Evolutionary conservation across 2,888 invertebrate species (phyloP).

Genomic region (Odontocolon sp.): DNA sequence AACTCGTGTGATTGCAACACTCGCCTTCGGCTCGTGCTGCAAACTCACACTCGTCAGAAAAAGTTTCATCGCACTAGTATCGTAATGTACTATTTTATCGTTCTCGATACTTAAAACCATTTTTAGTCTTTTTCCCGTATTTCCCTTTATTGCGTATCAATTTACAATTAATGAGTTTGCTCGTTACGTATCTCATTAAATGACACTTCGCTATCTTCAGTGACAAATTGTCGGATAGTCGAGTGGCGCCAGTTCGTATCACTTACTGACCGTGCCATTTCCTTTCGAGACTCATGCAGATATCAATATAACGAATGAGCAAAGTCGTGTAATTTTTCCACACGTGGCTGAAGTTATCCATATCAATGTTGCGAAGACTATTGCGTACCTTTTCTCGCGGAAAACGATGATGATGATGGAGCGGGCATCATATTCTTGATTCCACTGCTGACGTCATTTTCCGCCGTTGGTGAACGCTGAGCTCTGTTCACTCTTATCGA

Average conservation of each 20-base stretch:
- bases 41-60: no score
- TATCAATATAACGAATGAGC: not conserved
- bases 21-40: no score
- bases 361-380: not conserved
- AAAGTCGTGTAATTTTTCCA: not conserved
- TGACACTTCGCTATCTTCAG: conserved; percentile 14
- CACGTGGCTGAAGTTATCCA: conserved; percentile 19
- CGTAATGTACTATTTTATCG: no score
- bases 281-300: conserved; percentile 16
- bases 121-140: conserved; percentile 12
- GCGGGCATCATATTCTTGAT: conserved; percentile 64
- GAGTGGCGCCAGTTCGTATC: conserved; percentile 43
- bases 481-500: conserved; percentile 31
- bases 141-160: not conserved
- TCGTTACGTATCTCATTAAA: not conserved
- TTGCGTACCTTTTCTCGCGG: conserved; percentile 67
- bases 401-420: conserved; percentile 67
- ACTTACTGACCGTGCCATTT: not conserved
- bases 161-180: conserved; percentile 6
- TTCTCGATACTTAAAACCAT: no score
- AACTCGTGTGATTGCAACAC: no score
- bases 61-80: no score
- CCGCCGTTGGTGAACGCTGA: conserved; percentile 33
- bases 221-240: conserved; percentile 40
- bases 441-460: conserved; percentile 55